phyloP scores from a whole-genome alignment of 1,140 invertebrate genomes.

The Cataglyphis hispanica region DNA sequence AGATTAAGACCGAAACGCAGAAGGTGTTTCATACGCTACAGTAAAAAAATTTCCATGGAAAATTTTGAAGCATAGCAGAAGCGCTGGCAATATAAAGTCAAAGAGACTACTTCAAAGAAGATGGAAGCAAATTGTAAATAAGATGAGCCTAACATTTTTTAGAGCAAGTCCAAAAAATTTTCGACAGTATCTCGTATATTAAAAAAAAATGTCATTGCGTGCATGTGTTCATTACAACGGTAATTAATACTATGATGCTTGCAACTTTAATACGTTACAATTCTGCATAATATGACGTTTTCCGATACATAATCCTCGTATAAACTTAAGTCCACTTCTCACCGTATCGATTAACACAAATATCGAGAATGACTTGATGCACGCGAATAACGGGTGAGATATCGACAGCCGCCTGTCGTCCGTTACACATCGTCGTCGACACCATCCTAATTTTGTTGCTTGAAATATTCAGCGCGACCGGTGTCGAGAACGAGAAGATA shows the following conservation, averaged over 20 bases:
- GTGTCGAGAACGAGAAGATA: conserved; percentile 50
- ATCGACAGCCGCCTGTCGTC: conserved; percentile 56
- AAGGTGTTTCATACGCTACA: too few relatives aligned
- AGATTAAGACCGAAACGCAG: too few relatives aligned
- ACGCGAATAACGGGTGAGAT: conserved; percentile 27
- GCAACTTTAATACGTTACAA: background rate
- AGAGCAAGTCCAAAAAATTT: too few relatives aligned
- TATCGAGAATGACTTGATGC: conserved; percentile 27
- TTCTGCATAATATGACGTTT: background rate
- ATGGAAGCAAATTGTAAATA: too few relatives aligned
- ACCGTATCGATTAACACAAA: conserved; percentile 71
- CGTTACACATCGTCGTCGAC: background rate
- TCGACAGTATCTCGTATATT: background rate
- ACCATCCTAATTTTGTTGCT: background rate
- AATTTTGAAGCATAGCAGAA: too few relatives aligned
- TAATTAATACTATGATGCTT: background rate
- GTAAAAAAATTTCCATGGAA: too few relatives aligned
- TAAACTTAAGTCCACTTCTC: conserved; percentile 33
- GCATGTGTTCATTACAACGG: background rate
- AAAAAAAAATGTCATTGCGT: background rate
- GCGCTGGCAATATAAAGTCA: too few relatives aligned
- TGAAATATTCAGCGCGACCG: conserved; percentile 27
- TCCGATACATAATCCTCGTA: background rate
- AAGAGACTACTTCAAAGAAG: too few relatives aligned
- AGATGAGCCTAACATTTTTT: too few relatives aligned